Evolutionary conservation across 2,888 invertebrate species (phyloP).

Genomic region (Liodrosophila aerea): DNA sequence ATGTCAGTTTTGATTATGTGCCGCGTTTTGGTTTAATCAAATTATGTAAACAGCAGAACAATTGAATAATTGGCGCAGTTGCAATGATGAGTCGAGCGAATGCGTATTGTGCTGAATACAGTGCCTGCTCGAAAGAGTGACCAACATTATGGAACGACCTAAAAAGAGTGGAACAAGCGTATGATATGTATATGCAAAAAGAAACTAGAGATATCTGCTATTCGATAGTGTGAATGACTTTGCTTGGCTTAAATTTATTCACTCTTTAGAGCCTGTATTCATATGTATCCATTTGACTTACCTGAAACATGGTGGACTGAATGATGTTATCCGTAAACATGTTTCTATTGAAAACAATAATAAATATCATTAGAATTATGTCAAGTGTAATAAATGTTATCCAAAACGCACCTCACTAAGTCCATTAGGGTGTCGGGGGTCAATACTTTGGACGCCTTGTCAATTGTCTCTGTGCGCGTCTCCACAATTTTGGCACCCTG

Average conservation of each 20-base stretch:
- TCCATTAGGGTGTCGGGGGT: conserved; percentile 96
- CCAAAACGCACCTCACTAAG: conserved; percentile 90
- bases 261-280: no score
- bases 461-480: conserved; percentile 82
- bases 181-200: neutral
- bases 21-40: conserved; percentile 66
- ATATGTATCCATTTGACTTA: conserved; percentile 76
- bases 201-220: neutral
- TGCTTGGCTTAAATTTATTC: no score
- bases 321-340: conserved; percentile 96
- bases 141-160: conserved; percentile 1
- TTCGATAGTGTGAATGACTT: neutral
- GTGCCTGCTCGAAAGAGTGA: conserved; percentile 6
- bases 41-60: conserved; percentile 58
- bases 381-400: neutral
- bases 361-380: neutral
- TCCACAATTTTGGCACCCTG: conserved; percentile 83
- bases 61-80: conserved; percentile 71
- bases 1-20: conserved; percentile 71
- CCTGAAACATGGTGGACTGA: conserved; percentile 91
- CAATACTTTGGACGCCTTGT: conserved; percentile 85
- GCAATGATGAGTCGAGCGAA: conserved; percentile 38
- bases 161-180: no score
- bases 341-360: conserved; percentile 85
- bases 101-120: conserved; percentile 21